Evolutionary conservation across 2,113 vertebrate species (phyloP).

Genomic region (Callipepla californica): DNA sequence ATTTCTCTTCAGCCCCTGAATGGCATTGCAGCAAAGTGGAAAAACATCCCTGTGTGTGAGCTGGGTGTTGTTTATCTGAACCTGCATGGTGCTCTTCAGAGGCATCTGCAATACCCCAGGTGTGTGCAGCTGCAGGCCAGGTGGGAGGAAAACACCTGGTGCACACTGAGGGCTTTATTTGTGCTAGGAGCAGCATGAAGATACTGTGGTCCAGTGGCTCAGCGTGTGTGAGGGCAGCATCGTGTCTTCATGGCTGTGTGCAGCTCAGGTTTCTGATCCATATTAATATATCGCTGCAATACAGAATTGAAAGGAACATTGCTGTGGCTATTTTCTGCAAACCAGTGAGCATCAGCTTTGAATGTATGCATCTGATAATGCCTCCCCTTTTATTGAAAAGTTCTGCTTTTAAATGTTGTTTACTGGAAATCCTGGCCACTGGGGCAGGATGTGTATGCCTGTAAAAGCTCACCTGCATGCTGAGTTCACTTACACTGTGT

Average conservation of each 20-base stretch:
- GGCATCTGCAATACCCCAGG: not conserved
- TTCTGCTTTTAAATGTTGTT: not conserved
- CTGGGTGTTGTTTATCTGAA: not conserved
- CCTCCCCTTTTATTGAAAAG: not conserved
- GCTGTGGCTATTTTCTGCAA: not conserved
- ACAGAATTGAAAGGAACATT: not conserved
- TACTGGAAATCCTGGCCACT: not conserved
- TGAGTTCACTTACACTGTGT: not conserved
- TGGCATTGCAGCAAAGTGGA: not conserved
- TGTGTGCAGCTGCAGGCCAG: not conserved
- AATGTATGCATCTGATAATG: not conserved
- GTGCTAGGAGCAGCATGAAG: not conserved
- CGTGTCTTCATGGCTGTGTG: fast-evolving
- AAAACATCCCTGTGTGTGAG: fast-evolving
- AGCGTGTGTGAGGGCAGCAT: not conserved
- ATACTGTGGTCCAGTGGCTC: not conserved
- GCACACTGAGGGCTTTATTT: not conserved
- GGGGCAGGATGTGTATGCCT: not conserved
- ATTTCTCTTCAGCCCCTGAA: not conserved
- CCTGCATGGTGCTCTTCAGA: not conserved
- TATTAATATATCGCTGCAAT: fast-evolving
- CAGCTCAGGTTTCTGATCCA: not conserved
- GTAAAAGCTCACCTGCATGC: not conserved
- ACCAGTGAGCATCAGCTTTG: not conserved
- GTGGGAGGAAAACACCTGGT: not conserved